A percentile compares a stretch with the other conserved stretches of the same genome.
Conservation (phyloP, 2,888 invertebrate species). For the Habroteleia sp. region DNA sequence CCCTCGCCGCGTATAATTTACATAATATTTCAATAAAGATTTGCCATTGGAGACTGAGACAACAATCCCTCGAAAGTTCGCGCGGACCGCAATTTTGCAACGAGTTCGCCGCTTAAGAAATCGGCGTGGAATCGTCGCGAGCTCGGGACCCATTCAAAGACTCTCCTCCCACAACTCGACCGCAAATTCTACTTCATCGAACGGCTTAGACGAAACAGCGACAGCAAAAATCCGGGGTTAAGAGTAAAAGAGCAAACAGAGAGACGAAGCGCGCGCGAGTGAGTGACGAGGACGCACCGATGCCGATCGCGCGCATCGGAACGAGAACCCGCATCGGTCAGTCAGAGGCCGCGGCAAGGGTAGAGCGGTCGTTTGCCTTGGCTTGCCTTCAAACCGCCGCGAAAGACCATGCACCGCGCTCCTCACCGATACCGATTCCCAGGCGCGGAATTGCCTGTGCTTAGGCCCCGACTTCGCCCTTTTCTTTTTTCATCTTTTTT, state of each 20-base stretch:
- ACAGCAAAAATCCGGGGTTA: slow-evolving; percentile 49
- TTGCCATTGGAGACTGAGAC: slow-evolving; percentile 29
- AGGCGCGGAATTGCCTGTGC: slow-evolving; percentile 69
- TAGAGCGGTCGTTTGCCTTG: slow-evolving; percentile 80
- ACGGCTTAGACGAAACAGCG: slow-evolving; percentile 55
- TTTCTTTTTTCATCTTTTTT: no score
- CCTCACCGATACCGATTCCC: slow-evolving; percentile 78
- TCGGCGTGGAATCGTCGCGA: slow-evolving; percentile 29
- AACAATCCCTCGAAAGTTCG: slow-evolving; percentile 42
- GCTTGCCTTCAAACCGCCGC: slow-evolving; percentile 76
- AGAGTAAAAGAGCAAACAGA: slow-evolving; percentile 54
- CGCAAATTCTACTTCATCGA: slow-evolving; percentile 56
- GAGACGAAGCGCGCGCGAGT: slow-evolving; percentile 26
- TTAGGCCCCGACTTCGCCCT: slow-evolving; percentile 41
- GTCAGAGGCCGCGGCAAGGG: slow-evolving; percentile 70
- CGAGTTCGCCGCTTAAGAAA: slow-evolving; percentile 17
- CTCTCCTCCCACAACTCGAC: slow-evolving; percentile 49
- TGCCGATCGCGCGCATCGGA: slow-evolving; percentile 4
- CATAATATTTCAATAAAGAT: slow-evolving; percentile 54
- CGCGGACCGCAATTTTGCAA: slow-evolving; percentile 35
- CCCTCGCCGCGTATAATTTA: slow-evolving; percentile 35
- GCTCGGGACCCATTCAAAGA: slow-evolving; percentile 25
- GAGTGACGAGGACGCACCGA: slow-evolving; percentile 54
- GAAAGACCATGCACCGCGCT: slow-evolving; percentile 63
- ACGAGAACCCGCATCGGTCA: slow-evolving; percentile 22